phyloP scores from a whole-genome alignment of 2,797 vertebrate species.

The Paramormyrops hopkinsi region DNA sequence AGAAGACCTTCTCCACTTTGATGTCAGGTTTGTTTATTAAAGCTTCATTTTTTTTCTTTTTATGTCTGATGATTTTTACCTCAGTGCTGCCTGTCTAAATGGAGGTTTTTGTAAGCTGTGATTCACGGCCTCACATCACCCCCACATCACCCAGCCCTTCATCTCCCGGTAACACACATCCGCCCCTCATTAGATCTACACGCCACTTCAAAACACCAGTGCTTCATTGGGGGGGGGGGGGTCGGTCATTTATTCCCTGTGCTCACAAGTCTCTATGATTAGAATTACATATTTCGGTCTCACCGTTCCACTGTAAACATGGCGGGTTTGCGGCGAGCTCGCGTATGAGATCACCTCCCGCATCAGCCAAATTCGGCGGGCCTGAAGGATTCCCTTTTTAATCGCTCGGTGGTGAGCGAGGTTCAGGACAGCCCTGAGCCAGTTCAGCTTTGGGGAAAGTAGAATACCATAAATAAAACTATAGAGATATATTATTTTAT shows the following conservation, averaged over 20 bases:
- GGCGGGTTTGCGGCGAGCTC: background rate
- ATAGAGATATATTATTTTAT: background rate
- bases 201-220: slow-evolving; percentile 10
- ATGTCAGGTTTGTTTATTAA: slow-evolving; percentile 24
- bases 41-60: slow-evolving; percentile 14
- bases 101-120: slow-evolving; percentile 21
- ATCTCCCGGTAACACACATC: slow-evolving; percentile 25
- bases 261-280: slow-evolving; percentile 15
- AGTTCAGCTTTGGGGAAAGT: background rate
- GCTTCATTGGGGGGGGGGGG: background rate
- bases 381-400: background rate
- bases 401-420: background rate
- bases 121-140: slow-evolving; percentile 6
- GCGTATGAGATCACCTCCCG: background rate
- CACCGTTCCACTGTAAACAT: background rate
- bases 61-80: slow-evolving; percentile 13
- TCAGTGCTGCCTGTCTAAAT: background rate
- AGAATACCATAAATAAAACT: background rate
- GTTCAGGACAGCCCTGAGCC: background rate
- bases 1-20: slow-evolving; percentile 11
- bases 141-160: slow-evolving; percentile 23
- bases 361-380: background rate
- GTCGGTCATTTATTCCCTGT: background rate
- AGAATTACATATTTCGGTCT: slow-evolving; percentile 25
- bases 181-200: slow-evolving; percentile 33